Evolutionary conservation across 1,140 invertebrate genomes (phyloP), one percentile per base, ranked within the genome.

Genomic region (Neodiprion lecontei): DNA sequence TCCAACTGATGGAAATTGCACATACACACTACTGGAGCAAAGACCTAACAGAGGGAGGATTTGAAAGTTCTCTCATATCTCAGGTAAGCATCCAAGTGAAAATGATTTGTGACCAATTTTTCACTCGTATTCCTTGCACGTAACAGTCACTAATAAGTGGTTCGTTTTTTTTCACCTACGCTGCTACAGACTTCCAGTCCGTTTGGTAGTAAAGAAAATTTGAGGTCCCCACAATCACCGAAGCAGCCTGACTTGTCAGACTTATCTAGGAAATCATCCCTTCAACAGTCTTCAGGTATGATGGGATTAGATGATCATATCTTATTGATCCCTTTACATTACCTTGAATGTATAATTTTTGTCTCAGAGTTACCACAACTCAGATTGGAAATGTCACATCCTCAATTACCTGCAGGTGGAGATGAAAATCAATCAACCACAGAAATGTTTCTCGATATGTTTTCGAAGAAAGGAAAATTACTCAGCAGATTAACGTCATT

Each of bases 21-120:
- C 98, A 99, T 87, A 99, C 98, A 0, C 98, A 99, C 88, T 99
- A 96, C 85, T 99, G 97, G 97, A 95, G 94, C 70, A 96, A 96
- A 84, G 97, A 98, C 83, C 84, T 95, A 1, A 89, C 89, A 12
- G 92, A 96, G 67, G 90, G 78, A 68, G 86, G 82, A 47, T 88
- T 90, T 40, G 89, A 90, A 70, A 86, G 82, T 69, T 89, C 87
- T 10, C 80, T 89, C 28, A 83, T 91, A 69, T 91, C 91, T n/a
- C 90, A 91, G 86, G 90, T 90, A 81, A 74, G 48, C 28, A 48
- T 40, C 23, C 9, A 48, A 40, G 28, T 40, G 74, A 75, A 72
- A 53, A 40, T 5, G 28, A 40, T 40, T 40, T 40, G 5, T 40
- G 28, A 40, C 28, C 28, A 40, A 40, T 40, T 40, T 40, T 40